phyloP scores from a whole-genome alignment of 2,797 vertebrate species.

The Acipenser ruthenus region DNA sequence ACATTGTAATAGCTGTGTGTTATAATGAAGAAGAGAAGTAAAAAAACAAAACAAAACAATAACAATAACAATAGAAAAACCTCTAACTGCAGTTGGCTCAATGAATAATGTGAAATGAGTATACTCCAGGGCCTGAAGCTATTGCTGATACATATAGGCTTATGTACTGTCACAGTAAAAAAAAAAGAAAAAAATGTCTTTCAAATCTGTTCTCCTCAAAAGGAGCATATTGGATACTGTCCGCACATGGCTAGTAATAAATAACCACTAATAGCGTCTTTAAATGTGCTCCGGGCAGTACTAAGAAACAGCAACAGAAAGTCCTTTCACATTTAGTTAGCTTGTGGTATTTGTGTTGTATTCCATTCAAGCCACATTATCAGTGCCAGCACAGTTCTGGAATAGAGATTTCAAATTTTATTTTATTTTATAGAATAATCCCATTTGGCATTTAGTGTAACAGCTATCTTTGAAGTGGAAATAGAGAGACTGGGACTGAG shows the following conservation, averaged over 20 bases:
- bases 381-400: background rate
- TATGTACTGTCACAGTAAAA: background rate
- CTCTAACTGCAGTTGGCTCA: background rate
- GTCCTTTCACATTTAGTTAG: background rate
- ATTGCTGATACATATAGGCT: background rate
- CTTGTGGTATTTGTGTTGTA: background rate
- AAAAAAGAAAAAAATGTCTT: background rate
- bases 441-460: too few relatives aligned
- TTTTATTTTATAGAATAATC: too few relatives aligned
- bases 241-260: background rate
- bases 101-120: background rate
- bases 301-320: background rate
- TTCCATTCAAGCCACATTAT: background rate
- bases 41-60: background rate
- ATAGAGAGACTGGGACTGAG: too few relatives aligned
- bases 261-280: constrained; percentile 3
- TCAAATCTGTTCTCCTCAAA: background rate
- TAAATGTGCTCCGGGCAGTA: background rate
- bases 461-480: too few relatives aligned
- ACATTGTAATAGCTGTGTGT: background rate
- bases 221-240: constrained; percentile 5
- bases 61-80: background rate
- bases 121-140: background rate
- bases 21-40: too few relatives aligned
- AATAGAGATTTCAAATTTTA: background rate